These are phyloP conservation scores for Prionace glauca DNA, from an alignment of 2,797 vertebrate genomes.

Conservation along the genomic window DNA sequence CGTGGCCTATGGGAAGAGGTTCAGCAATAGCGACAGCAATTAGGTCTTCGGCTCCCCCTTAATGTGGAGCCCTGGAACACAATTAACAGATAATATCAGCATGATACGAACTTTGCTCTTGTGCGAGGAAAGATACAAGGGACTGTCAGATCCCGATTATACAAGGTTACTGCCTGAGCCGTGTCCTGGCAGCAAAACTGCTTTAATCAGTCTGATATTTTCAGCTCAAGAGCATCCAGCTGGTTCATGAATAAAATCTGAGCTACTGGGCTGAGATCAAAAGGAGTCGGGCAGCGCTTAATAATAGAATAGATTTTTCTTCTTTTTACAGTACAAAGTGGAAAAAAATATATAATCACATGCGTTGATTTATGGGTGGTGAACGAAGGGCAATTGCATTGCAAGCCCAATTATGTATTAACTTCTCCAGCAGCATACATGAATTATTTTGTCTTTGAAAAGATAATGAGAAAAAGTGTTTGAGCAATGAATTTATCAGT, in stretches of 20 bases:
- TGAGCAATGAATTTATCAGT: slow-evolving; percentile 17
- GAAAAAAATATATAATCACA: background rate
- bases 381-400: slow-evolving; percentile 3
- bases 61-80: background rate
- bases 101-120: background rate
- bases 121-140: background rate
- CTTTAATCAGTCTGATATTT: slow-evolving; percentile 35
- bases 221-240: slow-evolving; percentile 25
- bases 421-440: background rate
- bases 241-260: slow-evolving; percentile 31
- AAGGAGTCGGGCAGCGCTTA: background rate
- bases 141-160: slow-evolving; percentile 9
- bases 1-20: no score
- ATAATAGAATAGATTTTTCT: background rate
- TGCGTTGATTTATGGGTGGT: background rate
- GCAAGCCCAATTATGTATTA: background rate
- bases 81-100: background rate
- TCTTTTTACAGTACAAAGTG: slow-evolving; percentile 1
- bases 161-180: slow-evolving; percentile 22
- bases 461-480: background rate
- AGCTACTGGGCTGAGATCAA: slow-evolving; percentile 28
- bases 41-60: background rate
- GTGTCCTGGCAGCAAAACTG: background rate
- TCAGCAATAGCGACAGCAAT: background rate
- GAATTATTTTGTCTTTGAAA: slow-evolving; percentile 21